Conservation (phyloP, 2,113 vertebrate genomes). For the Phocoena phocoena region DNA sequence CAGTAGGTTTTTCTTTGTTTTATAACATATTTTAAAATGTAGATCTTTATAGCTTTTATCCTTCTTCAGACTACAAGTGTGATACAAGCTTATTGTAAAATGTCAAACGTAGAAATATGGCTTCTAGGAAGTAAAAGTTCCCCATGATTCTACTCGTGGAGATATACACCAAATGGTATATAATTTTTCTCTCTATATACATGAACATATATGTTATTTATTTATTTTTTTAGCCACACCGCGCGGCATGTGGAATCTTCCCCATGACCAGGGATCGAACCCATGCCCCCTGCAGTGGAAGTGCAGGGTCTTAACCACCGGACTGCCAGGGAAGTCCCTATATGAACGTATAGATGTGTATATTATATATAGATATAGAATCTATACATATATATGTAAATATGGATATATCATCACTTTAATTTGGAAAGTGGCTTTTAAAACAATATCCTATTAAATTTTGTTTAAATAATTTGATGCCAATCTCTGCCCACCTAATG, state of each 20-base stretch:
- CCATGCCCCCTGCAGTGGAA: too few relatives aligned
- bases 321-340: too few relatives aligned
- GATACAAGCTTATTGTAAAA: not conserved
- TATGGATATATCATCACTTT: not conserved
- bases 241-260: too few relatives aligned
- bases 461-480: constrained; percentile 21
- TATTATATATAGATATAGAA: not conserved
- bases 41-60: not conserved
- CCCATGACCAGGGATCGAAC: too few relatives aligned
- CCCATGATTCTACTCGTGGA: not conserved
- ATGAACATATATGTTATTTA: not conserved
- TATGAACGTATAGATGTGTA: not conserved
- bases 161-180: not conserved
- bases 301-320: too few relatives aligned
- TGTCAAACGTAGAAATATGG: not conserved
- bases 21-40: not conserved
- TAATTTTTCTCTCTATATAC: not conserved
- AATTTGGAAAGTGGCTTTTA: constrained; percentile 6
- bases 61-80: not conserved
- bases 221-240: too few relatives aligned
- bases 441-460: not conserved
- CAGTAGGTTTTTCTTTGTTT: not conserved
- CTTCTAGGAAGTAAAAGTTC: not conserved
- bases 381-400: not conserved
- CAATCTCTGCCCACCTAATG: not conserved